phyloP scores from a whole-genome alignment of 1,140 invertebrate genomes.

The Telenomus remus region DNA sequence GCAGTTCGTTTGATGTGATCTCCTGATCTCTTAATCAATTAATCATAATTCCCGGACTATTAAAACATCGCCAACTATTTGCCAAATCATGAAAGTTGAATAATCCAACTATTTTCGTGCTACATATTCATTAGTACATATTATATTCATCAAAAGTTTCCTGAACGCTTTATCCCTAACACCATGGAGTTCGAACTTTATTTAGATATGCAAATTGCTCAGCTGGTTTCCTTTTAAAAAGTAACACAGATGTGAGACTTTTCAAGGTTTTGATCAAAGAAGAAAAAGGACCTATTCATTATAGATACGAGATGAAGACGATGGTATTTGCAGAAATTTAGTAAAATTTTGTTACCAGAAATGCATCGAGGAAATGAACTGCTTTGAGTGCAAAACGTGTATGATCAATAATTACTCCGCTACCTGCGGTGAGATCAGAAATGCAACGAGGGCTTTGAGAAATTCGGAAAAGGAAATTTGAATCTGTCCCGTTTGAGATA shows the following conservation, averaged over 20 bases:
- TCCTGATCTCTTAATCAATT: too few relatives aligned
- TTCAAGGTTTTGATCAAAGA: constrained; percentile 4
- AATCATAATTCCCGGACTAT: neutral
- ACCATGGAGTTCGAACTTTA: constrained; percentile 27
- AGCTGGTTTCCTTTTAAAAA: constrained; percentile 9
- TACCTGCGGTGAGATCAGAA: neutral
- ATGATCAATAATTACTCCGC: constrained; percentile 31
- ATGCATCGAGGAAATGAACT: constrained; percentile 24
- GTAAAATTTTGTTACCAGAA: neutral
- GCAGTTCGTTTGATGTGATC: too few relatives aligned
- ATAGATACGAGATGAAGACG: neutral
- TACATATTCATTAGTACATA: constrained; percentile 9
- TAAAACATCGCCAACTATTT: too few relatives aligned
- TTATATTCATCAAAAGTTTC: constrained; percentile 22
- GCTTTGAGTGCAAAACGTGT: constrained; percentile 20
- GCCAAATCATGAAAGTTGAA: neutral
- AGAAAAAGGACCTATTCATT: neutral
- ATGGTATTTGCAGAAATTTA: constrained; percentile 10
- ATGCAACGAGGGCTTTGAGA: constrained; percentile 1
- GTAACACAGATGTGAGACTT: constrained; percentile 2
- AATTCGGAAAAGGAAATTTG: constrained; percentile 3
- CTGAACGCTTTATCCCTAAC: constrained; percentile 7
- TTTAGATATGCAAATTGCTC: constrained; percentile 42
- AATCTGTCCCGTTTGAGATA: neutral
- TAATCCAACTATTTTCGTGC: constrained; percentile 8